Evolutionary conservation across 2,888 invertebrate species (phyloP).

Genomic region (Odontothrips loti): DNA sequence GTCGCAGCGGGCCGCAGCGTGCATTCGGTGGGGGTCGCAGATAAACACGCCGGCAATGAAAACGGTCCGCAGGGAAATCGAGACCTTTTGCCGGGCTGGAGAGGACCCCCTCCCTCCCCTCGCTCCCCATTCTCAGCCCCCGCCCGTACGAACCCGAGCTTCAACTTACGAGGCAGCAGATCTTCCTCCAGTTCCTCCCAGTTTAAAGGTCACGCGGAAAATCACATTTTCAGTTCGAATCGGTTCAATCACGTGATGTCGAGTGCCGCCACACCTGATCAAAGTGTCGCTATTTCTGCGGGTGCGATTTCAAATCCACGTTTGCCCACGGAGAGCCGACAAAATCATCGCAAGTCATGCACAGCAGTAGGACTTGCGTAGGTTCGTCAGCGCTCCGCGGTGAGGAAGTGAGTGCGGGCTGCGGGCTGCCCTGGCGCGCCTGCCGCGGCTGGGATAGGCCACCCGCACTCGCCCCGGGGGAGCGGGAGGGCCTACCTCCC

Average conservation of each 20-base stretch:
- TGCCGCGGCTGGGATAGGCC: background rate
- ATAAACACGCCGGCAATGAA: background rate
- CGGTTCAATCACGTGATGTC: too few relatives aligned
- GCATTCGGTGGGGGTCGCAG: background rate
- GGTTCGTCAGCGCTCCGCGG: too few relatives aligned
- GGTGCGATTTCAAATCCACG: too few relatives aligned
- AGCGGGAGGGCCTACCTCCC: too few relatives aligned
- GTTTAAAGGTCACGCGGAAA: too few relatives aligned
- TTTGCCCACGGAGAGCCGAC: too few relatives aligned
- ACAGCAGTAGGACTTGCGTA: too few relatives aligned
- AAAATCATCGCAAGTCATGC: too few relatives aligned
- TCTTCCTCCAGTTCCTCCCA: background rate
- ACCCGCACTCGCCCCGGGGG: background rate
- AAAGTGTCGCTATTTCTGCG: too few relatives aligned
- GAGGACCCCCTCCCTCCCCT: background rate
- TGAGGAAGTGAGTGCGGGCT: background rate
- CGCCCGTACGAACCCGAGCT: background rate
- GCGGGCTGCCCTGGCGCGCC: background rate
- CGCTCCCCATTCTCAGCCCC: background rate
- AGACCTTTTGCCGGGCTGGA: background rate
- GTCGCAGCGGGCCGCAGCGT: background rate
- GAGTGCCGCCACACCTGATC: too few relatives aligned
- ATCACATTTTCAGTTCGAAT: too few relatives aligned
- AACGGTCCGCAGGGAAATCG: slow-evolving; percentile 18
- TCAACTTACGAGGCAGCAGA: too few relatives aligned